phyloP scores from a whole-genome alignment of 1,140 invertebrate genomes.

The Dendrolimus punctatus region DNA sequence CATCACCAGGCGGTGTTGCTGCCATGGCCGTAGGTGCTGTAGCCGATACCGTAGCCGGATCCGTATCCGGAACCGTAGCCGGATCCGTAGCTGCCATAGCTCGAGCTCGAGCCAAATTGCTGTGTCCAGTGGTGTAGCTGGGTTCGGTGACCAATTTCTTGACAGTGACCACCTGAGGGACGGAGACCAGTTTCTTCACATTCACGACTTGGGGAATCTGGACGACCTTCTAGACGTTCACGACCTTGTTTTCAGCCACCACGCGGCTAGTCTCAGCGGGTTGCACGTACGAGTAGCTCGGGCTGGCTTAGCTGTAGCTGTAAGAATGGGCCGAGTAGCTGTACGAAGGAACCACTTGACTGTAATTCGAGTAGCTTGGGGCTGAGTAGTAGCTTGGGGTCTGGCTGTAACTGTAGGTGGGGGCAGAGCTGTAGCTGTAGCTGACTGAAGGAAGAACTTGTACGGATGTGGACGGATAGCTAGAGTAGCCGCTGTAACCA shows the following conservation, averaged over 20 bases:
- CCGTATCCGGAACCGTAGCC: conserved; percentile 7
- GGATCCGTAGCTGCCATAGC: conserved; percentile 10
- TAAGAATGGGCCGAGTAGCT: no score
- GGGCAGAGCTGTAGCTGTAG: conserved; percentile 4
- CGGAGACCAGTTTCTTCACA: conserved; percentile 35
- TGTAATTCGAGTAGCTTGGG: no score
- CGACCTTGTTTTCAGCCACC: conserved; percentile 32
- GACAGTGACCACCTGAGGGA: conserved; percentile 39
- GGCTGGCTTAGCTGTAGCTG: no score
- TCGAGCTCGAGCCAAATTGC: conserved; percentile 5
- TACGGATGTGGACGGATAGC: not conserved
- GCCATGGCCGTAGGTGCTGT: no score
- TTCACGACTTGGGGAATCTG: conserved; percentile 34
- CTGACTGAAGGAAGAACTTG: conserved; percentile 3
- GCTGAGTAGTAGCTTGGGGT: no score
- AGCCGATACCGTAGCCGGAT: conserved; percentile 3
- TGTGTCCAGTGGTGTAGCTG: conserved; percentile 15
- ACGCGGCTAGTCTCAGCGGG: conserved; percentile 13
- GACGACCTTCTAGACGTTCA: conserved; percentile 31
- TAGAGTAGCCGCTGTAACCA: conserved; percentile 14
- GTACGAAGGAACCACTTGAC: no score
- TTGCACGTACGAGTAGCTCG: no score
- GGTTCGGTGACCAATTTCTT: conserved; percentile 35
- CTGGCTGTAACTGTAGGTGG: no score
- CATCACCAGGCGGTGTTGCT: conserved; percentile 5